Base-by-base conservation (phyloP, 2,113 vertebrate genomes). In the Gymnogyps californianus region DNA sequence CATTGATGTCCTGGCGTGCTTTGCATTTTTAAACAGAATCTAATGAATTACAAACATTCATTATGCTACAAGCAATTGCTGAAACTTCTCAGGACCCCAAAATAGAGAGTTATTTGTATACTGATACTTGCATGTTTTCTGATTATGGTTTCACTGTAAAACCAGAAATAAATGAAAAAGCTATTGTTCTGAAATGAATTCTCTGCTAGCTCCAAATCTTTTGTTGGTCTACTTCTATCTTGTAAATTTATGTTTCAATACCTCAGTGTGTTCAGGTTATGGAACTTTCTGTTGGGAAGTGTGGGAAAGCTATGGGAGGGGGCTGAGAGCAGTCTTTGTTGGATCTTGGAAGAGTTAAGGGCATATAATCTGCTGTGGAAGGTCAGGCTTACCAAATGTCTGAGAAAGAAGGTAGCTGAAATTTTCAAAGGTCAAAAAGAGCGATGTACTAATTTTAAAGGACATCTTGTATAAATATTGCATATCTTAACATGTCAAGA, bases 21-120 rank as follows among this genome's bases (percentile, higher is more conserved):
- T 97, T 98, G 98, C 97, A 98, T 98, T 97, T 98, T 96, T 97
- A 98, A 98, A 85, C 89, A 95, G 97, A 94, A 96, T 92, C 97
- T 93, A 95, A 96, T 98, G 97, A 98, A 98, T 98, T 97, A 89
- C 98, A 97, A 98, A 98, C 98, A 97, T 97, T 98, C 97, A 98
- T 98, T 97, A 97, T 80, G 90, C 95, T 86, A 93, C 75, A 77
- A 94, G 96, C 97, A 97, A 96, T 97, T 95, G 84, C 96, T 96
- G 97, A 98, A 98, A 98, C 95, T 97, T 97, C 96, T 98, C 97
- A 97, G 96, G 96, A 97, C 97, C 96, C 93, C 97, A 91, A 98
- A 97, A 98, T 97, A 98, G 97, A 97, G 96, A 95, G 96, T 98
- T 97, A 97, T 95, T 98, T 98, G 97, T 98, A 94, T 93, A 89